These are phyloP conservation scores for Danio albolineatus DNA, from an alignment of 2,797 vertebrate species.

Conservation along the genomic window DNA sequence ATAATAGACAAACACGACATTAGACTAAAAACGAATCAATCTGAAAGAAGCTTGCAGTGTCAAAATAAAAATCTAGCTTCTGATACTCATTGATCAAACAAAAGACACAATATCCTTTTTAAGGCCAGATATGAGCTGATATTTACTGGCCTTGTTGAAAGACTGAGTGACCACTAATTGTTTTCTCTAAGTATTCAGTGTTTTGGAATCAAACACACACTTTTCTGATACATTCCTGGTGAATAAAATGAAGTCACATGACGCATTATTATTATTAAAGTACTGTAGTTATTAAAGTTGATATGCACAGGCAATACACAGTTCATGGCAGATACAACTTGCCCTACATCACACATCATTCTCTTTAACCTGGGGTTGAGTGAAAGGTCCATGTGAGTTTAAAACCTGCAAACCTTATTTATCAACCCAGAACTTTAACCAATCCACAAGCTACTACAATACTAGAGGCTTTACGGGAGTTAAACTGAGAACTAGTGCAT, in stretches of 20 bases:
- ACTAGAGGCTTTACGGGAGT: not conserved
- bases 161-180: not conserved
- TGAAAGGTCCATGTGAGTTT: not conserved
- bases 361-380: too few relatives aligned
- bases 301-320: not conserved
- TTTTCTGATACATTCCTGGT: not conserved
- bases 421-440: not conserved
- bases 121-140: not conserved
- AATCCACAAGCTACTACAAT: not conserved
- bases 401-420: not conserved
- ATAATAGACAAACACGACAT: too few relatives aligned
- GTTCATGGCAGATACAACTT: not conserved
- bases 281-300: not conserved
- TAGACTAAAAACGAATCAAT: too few relatives aligned
- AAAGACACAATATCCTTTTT: too few relatives aligned
- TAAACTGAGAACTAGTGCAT: not conserved
- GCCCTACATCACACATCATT: too few relatives aligned
- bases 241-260: not conserved
- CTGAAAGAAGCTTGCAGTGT: not conserved
- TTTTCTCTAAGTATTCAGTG: not conserved
- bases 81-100: not conserved
- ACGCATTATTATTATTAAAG: not conserved
- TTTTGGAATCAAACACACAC: not conserved
- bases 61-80: not conserved
- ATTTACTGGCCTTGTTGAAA: not conserved